phyloP scores from a whole-genome alignment of 2,888 invertebrate species.

The Coremacera marginata region DNA sequence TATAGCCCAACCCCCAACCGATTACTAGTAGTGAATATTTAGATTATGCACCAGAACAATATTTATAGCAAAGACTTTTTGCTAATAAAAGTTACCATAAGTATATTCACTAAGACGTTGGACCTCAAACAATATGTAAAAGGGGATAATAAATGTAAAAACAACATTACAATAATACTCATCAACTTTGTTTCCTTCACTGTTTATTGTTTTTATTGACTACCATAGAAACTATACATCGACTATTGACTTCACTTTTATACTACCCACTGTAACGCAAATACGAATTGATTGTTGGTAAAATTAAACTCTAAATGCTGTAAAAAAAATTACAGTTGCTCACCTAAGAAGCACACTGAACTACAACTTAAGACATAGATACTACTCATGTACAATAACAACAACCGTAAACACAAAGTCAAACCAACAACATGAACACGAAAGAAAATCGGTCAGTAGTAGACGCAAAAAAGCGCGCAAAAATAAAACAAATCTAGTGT shows the following conservation, averaged over 20 bases:
- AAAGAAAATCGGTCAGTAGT: conserved; percentile 32
- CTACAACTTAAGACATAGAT: conserved; percentile 48
- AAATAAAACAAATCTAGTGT: conserved; percentile 25
- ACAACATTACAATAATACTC: no score
- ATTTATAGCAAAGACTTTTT: no score
- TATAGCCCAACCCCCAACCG: no score
- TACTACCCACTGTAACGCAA: background rate
- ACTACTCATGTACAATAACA: conserved; percentile 47
- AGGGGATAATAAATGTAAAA: no score
- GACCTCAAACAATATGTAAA: no score
- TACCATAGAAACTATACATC: background rate
- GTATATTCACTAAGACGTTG: no score
- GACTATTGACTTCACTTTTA: background rate
- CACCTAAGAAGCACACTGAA: conserved; percentile 29
- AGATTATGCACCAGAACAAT: no score
- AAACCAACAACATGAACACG: conserved; percentile 7
- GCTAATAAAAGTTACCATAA: no score
- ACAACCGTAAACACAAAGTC: conserved; percentile 6
- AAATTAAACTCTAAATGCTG: background rate
- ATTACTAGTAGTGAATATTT: no score
- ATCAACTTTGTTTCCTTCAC: no score
- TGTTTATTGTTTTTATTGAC: background rate
- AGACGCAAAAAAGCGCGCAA: conserved; percentile 26
- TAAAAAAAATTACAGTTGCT: background rate
- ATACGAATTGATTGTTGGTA: background rate